Evolutionary conservation across 30 jellyfish, hydroid and myxozoan genomes (phyloP), one percentile per base, ranked within the genome.

Genomic region (Nemopilema nomurai): DNA sequence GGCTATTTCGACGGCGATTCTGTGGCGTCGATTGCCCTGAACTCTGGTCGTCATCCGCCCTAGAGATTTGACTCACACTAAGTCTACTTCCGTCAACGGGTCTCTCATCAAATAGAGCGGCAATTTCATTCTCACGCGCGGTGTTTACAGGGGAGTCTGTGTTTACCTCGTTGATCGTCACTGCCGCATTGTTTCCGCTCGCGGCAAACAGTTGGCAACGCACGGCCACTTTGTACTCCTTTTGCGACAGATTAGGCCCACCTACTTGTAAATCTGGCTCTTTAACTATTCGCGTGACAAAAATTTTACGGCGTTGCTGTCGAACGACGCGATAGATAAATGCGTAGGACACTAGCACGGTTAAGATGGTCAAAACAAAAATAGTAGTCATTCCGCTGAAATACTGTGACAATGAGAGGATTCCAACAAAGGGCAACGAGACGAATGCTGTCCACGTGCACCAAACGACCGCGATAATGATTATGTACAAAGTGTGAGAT

Each of bases 281-380:
- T 3, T 41, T 41, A 3, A 41, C 57, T 13, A 13, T 41, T 6
- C 13, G 57, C 19, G 74, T 68, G 1, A 25, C 63, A 17, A 83
- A 81, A 21, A 84, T 84, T 84, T 74, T 73, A 23, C 69, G 78
- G 28, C 93, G 52, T 33, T 84, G 93, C 57, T 62, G 52, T 30
- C 31, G n/a, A 33, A 84, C 83, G 41, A 84, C 71, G 1, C 83
- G 93, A 74, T 84, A 74, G 6, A 84, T 84, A 27, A 78, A 71
- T 63, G 76, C 77, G 51, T 84, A 84, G 19, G 87, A 84, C 7
- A 64, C 52, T 26, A 84, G 49, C 1, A 84, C 93, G 0, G 76
- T 29, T 51, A 74, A 27, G 0, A 84, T 63, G 26, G 62, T 69
- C 65, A 51, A 16, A 28, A 71, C 22, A 30, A 70, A 84, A 20